These are phyloP conservation scores for Oncorhynchus mykiss DNA, from an alignment of 2,113 vertebrate genomes.

Conservation along the genomic window DNA sequence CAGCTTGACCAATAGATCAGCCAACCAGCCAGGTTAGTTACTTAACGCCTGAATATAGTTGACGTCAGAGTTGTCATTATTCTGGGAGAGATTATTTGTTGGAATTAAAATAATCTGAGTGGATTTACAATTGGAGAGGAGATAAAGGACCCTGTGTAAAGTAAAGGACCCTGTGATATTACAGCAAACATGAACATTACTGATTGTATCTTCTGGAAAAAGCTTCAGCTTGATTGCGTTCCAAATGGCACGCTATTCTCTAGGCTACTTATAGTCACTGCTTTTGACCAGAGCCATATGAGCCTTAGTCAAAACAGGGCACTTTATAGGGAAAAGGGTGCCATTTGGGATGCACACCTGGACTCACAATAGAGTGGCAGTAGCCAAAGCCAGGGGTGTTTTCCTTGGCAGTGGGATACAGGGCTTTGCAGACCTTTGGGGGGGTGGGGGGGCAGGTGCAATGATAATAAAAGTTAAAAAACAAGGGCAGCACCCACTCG, in stretches of 20 bases:
- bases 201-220: slow-evolving; percentile 62
- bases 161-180: not conserved
- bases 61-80: not conserved
- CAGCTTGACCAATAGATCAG: not conserved
- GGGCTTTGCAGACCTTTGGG: too few relatives aligned
- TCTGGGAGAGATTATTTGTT: slow-evolving; percentile 3
- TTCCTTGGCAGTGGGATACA: slow-evolving; percentile 71
- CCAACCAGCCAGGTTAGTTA: too few relatives aligned
- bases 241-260: slow-evolving; percentile 23
- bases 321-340: too few relatives aligned
- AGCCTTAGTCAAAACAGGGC: slow-evolving; percentile 28
- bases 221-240: slow-evolving; percentile 28
- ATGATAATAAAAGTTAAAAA: too few relatives aligned
- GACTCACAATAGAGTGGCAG: slow-evolving; percentile 57
- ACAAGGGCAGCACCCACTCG: too few relatives aligned
- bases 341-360: not conserved
- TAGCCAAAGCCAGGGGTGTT: slow-evolving; percentile 72
- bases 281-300: slow-evolving; percentile 1
- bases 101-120: slow-evolving; percentile 37
- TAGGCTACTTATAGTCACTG: too few relatives aligned
- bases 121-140: not conserved
- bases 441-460: too few relatives aligned
- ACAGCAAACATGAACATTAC: slow-evolving; percentile 9
- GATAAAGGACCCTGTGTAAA: not conserved
- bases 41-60: not conserved